Evolutionary conservation across 2,113 vertebrate genomes (phyloP).

Genomic region (Ptychochromis oligacanthus): DNA sequence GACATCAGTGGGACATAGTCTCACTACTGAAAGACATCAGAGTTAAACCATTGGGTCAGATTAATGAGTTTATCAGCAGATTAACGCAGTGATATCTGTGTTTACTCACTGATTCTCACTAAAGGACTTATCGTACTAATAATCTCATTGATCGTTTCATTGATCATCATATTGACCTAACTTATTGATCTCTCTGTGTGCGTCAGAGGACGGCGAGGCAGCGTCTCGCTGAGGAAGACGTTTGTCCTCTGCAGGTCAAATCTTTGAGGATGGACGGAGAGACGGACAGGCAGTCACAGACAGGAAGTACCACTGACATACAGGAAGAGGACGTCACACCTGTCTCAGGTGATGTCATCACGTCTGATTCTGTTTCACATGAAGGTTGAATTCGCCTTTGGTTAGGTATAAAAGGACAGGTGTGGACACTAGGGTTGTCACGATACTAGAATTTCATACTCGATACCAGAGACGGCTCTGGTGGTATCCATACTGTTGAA

Average conservation of each 20-base stretch:
- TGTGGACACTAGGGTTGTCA: not conserved
- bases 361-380: not conserved
- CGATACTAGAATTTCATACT: no score
- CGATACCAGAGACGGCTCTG: no score
- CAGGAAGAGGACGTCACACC: slow-evolving; percentile 5
- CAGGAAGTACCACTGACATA: not conserved
- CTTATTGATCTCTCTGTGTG: not conserved
- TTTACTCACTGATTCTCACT: no score
- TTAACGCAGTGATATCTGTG: not conserved
- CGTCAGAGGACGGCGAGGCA: not conserved
- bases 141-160: not conserved
- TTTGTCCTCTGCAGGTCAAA: slow-evolving; percentile 33
- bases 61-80: not conserved
- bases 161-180: not conserved
- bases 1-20: not conserved
- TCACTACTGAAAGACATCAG: not conserved
- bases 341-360: slow-evolving; percentile 17
- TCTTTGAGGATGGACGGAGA: not conserved
- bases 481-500: no score
- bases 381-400: not conserved
- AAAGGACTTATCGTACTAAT: no score
- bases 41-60: not conserved
- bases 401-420: no score
- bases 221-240: not conserved
- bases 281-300: not conserved